Evolutionary conservation across 2,113 vertebrate species (phyloP), one percentile per base, ranked within the genome.

Genomic region (Scomber scombrus): DNA sequence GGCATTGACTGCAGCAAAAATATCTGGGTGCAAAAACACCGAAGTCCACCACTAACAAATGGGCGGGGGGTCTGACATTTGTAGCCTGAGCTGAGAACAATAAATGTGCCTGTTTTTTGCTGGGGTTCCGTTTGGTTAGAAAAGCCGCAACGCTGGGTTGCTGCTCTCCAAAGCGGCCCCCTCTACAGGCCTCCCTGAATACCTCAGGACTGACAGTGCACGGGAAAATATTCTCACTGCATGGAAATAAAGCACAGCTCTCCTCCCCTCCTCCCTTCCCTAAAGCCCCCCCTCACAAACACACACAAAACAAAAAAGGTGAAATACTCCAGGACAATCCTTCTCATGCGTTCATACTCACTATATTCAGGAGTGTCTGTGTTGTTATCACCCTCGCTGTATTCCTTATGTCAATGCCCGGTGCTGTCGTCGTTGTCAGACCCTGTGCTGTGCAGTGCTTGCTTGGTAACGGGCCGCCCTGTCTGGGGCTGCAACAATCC

Each of bases 401-500:
- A 26, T 47, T 81, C 79, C 86, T 43, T 82, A 11, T 74, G 91
- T 81, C 87, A 80, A 26, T 70, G 79, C 82, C 76, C 75, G 84
- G 18, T 34, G 80, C 85, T 73, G 81, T 71, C 67, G 88, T 83
- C 80, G 75, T 81, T 86, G 86, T 81, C 78, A 85, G 90, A 80
- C 84, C 81, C 69, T 85, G 82, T 80, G 92, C 85, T 71, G 85
- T 91, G 91, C 91, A 58, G 78, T 70, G 86, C 88, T 75, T 73
- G 85, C 87, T 71, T 81, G 71, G 88, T 92, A 89, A 92, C 90
- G 88, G 91, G 87, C 92, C 91, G 93, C 92, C 93, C 93, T 80
- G 90, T 89, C 93, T 91, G 89, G 88, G 85, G 84, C 88, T 89
- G 85, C 87, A 89, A 91, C 92, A 85, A 82, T 83, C 85, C 85